Evolutionary conservation across 2,113 vertebrate genomes (phyloP).

Genomic region (Cheirogaleus medius): DNA sequence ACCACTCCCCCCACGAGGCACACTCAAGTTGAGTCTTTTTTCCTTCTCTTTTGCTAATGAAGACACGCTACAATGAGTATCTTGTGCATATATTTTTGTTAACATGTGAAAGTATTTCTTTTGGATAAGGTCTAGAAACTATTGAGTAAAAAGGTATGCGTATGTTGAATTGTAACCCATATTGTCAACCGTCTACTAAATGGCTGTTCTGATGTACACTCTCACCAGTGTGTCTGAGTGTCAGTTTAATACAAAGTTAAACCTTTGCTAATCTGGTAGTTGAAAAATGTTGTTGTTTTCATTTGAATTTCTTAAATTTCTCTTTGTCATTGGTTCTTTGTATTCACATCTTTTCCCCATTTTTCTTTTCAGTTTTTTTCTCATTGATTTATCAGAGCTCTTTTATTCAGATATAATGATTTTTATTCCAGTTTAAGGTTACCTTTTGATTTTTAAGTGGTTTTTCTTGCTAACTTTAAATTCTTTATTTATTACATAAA

Average conservation of each 20-base stretch:
- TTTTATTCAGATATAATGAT: neutral
- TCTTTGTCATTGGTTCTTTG: neutral
- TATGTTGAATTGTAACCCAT: neutral
- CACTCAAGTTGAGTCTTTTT: neutral
- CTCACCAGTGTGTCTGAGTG: neutral
- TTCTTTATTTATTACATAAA: neutral
- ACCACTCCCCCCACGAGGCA: neutral
- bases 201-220: rapidly evolving
- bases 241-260: neutral
- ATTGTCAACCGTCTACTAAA: neutral
- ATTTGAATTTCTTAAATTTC: neutral
- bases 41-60: neutral
- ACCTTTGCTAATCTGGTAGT: neutral
- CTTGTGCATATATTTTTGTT: neutral
- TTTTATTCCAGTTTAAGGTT: neutral
- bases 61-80: neutral
- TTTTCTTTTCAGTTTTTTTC: neutral
- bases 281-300: neutral
- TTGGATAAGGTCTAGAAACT: neutral
- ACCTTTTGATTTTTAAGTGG: neutral
- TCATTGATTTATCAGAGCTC: neutral
- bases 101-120: neutral
- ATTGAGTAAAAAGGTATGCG: neutral
- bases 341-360: neutral
- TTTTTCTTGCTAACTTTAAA: neutral